phyloP scores from a whole-genome alignment of 2,888 invertebrate genomes.

The Drosophila peninsularis region DNA sequence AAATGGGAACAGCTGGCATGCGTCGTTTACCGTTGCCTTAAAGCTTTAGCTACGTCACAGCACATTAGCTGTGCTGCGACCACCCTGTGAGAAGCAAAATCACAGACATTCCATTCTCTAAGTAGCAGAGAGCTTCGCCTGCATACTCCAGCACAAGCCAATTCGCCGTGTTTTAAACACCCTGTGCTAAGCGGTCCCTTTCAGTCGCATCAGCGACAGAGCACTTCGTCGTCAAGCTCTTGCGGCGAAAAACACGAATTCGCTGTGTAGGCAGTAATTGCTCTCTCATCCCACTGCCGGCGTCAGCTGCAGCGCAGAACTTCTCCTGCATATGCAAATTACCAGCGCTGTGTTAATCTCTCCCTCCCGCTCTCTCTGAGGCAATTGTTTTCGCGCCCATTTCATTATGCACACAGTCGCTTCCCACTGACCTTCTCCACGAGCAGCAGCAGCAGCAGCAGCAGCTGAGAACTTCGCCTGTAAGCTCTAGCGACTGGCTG shows the following conservation, averaged over 20 bases:
- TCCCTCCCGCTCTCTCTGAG: background rate
- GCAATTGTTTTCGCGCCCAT: background rate
- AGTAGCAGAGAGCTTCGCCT: background rate
- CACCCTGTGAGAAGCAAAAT: conserved; percentile 5
- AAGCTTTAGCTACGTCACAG: conserved; percentile 4
- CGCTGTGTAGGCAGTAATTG: background rate
- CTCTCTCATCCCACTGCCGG: background rate
- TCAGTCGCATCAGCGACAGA: no score
- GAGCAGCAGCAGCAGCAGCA: background rate
- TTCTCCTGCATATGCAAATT: conserved; percentile 1
- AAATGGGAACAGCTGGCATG: conserved; percentile 40
- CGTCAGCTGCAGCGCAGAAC: background rate
- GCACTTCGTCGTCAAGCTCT: background rate
- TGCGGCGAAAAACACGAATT: background rate
- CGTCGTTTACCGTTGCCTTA: conserved; percentile 30
- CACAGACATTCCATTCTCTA: background rate
- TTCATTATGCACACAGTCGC: conserved; percentile 8
- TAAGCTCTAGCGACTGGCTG: conserved; percentile 39
- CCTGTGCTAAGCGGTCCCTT: background rate
- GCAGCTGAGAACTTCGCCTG: conserved; percentile 13
- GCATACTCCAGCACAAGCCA: background rate
- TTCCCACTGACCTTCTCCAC: conserved; percentile 1
- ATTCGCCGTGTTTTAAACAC: background rate
- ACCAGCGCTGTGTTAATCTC: background rate
- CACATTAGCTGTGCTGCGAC: background rate